Base-by-base conservation (phyloP, 2,888 invertebrate genomes). In the Seladonia tumulorum region DNA sequence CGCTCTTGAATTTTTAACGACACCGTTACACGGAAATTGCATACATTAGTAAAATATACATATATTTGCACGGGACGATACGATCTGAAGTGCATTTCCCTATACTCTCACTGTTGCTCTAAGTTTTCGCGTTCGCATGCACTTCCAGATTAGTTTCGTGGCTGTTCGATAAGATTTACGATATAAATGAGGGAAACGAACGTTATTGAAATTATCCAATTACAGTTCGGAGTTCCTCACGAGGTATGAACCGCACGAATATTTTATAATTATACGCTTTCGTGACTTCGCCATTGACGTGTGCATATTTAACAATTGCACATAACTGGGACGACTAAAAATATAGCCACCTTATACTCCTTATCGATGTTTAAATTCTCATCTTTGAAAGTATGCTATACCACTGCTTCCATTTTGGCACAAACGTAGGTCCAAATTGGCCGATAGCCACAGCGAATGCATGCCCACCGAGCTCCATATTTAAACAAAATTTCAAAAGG, bases 301-400 rank as follows among this genome's bases (percentile, higher is more conserved):
- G 73, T 76, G 85, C 85, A 85, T 85, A 85, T 84, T 85, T 85
- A 85, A 85, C 79, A 80, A 85, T 79, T 71, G 45, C 74, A 42
- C 76, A 53, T 42, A 86, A 86, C 77, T 85, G 86, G 86, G 86
- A 79, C 86, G 66, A 78, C 86, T 85, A 79, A 85, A 86, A 86
- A 85, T 85, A 85, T 75, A 29, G 60, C 75, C 78, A 60, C 78
- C 78, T 85, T 81, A 66, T 5, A 66, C 63, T 71, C 22, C 75
- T 47, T 47, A 47, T 49, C 72, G 16, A 72, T 45, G 60, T 80
- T 60, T 53, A 79, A 71, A 60, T 77, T 75, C 74, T 86, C 85
- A 84, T 86, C 72, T 57, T 74, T 47, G 63, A 77, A 77, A 80
- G 77, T 77, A 76, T 18, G 73, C 29, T 68, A 60, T 57, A 42